phyloP scores from a whole-genome alignment of 2,888 invertebrate genomes.

The Anthophora plumipes region DNA sequence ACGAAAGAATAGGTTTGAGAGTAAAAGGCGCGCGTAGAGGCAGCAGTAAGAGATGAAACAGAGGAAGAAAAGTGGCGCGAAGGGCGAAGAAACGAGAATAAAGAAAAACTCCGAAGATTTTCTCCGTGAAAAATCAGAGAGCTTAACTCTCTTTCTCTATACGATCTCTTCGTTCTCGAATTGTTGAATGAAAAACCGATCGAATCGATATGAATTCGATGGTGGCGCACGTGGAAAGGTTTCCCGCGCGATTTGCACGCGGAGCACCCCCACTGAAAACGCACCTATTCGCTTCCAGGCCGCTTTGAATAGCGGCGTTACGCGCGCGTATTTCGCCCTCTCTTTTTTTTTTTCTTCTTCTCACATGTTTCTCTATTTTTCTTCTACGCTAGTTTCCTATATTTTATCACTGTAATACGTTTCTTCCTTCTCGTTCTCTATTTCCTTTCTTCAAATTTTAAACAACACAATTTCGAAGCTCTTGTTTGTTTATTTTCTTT shows the following conservation, averaged over 20 bases:
- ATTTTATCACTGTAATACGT: too few relatives aligned
- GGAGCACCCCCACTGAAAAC: constrained; percentile 16
- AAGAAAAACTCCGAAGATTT: neutral
- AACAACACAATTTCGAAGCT: neutral
- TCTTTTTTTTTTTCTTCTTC: neutral
- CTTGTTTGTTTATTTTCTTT: neutral
- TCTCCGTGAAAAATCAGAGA: too few relatives aligned
- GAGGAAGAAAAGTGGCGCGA: neutral
- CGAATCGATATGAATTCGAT: neutral
- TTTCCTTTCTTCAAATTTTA: rapidly evolving
- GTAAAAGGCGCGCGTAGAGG: neutral
- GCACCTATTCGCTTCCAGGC: neutral
- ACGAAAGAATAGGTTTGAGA: constrained; percentile 27
- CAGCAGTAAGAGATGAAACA: too few relatives aligned
- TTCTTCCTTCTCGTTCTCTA: neutral
- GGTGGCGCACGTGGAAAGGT: neutral
- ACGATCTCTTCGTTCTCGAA: too few relatives aligned
- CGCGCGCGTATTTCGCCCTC: neutral
- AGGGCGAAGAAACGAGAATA: neutral
- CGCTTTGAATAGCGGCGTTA: neutral
- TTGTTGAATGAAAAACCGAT: constrained; percentile 28
- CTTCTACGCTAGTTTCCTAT: neutral
- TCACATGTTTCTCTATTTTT: too few relatives aligned
- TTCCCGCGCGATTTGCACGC: neutral
- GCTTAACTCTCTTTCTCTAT: too few relatives aligned